Percentiles rank a stretch among this genome's conserved stretches.
These are phyloP conservation scores for Lates calcarifer DNA, from an alignment of 2,113 vertebrate genomes.

Conservation along the genomic window DNA sequence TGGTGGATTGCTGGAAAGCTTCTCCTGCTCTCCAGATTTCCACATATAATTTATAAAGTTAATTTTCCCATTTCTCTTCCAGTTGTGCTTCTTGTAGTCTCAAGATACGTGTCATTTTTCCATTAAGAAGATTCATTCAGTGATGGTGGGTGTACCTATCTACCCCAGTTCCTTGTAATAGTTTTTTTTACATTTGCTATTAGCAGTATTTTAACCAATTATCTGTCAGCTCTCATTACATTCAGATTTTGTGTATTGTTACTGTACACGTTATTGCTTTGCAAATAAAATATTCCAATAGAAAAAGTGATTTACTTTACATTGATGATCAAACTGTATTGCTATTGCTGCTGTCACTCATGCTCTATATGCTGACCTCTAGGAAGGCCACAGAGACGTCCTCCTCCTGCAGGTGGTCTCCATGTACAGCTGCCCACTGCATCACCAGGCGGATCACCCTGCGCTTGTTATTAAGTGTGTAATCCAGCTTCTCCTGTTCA, in stretches of 20 bases:
- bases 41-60: no score
- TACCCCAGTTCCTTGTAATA: no score
- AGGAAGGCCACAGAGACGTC: constrained; percentile 90
- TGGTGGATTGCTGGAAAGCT: neutral
- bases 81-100: neutral
- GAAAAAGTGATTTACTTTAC: neutral
- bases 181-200: no score
- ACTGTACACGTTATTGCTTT: no score
- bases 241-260: neutral
- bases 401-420: constrained; percentile 92
- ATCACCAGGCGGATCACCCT: constrained; percentile 93
- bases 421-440: constrained; percentile 91
- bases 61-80: no score
- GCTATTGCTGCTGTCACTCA: neutral
- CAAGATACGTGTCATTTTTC: neutral
- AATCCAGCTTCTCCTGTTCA: constrained; percentile 96
- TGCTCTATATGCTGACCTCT: constrained; percentile 85
- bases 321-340: neutral
- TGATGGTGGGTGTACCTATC: neutral
- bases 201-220: no score
- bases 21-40: no score
- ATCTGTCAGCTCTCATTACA: no score
- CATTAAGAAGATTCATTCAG: no score
- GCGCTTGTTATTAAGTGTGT: constrained; percentile 96
- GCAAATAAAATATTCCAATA: neutral